Evolutionary conservation across 2,797 vertebrate species (phyloP), one percentile per base, ranked within the genome.

Genomic region (Molossus alvarezi): DNA sequence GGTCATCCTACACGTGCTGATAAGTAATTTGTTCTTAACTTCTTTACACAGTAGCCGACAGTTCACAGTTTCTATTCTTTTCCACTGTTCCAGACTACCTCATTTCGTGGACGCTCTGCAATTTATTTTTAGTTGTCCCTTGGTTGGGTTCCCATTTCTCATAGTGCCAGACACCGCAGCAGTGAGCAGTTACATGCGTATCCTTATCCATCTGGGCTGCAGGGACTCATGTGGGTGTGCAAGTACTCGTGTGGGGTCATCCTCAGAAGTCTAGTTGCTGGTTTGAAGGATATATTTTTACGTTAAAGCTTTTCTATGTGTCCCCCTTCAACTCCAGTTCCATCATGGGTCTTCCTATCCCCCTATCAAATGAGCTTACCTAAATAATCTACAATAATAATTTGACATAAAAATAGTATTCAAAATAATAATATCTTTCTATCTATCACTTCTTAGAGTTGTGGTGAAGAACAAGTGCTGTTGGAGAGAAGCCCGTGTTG

Each of bases 401-500:
- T 57, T 65, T 95, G 9, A 62, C 64, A 45, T 5, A 90, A 37
- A 90, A 85, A 20, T 58, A 27, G 23, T 25, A 25, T 48, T 45
- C 88, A 55, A 5, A 45, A 33, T 37, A 81, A 80, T 17, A 21
- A 37, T 69, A 37, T 62, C 29, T 79, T 80, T 41, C 48, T 25
- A 27, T 25, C 64, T 65, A 58, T 60, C 23, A 60, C 58, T 82
- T 86, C 41, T 83, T 84, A 84, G 27, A 33, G 13, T 84, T 92
- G 27, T 51, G 53, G 51, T 72, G 45, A 94, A 94, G 51, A 96
- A 77, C 20, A 85, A 90, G 69, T 88, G 29, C 15, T 69, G 4
- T 57, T 83, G 51, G 33, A 48, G 60, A 94, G 57, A 91, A 76
- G 29, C 55, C 64, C 21, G 4, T 11, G 5, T 53, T 96, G 82